phyloP scores from a whole-genome alignment of 1,140 invertebrate species.

The Bombus soroeensis region DNA sequence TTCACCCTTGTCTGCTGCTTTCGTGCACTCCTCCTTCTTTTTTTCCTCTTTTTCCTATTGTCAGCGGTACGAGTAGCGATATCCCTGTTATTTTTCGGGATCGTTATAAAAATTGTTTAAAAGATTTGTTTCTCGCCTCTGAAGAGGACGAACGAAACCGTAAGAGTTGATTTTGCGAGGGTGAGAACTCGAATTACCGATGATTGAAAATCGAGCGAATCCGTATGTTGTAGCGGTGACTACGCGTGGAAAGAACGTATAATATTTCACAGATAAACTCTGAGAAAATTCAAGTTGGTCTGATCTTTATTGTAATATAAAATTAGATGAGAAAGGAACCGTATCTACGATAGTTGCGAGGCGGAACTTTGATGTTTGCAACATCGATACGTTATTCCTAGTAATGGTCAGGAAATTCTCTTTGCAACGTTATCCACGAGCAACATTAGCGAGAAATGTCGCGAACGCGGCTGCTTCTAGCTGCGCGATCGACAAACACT shows the following conservation, averaged over 20 bases:
- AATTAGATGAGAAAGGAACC: background rate
- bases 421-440: background rate
- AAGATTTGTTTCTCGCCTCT: too few species aligned
- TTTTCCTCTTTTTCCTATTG: too few species aligned
- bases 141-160: background rate
- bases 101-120: background rate
- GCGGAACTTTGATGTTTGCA: background rate
- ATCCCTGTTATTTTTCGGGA: background rate
- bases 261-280: too few species aligned
- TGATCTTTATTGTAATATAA: background rate
- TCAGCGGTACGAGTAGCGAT: background rate
- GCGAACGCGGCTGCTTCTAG: background rate
- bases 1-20: too few species aligned
- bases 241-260: too few species aligned
- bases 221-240: background rate
- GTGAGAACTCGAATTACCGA: too few species aligned
- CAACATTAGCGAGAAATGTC: conserved; percentile 8
- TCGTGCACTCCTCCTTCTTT: too few species aligned
- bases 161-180: too few species aligned
- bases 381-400: background rate
- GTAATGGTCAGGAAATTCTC: background rate
- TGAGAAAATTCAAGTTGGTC: background rate
- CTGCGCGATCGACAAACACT: background rate
- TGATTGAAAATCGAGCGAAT: too few species aligned
- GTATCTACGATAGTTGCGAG: background rate